A percentile compares a stretch with the other conserved stretches of the same genome.
Conservation (phyloP, 2,113 vertebrate genomes). For the Oxyruncus cristatus region DNA sequence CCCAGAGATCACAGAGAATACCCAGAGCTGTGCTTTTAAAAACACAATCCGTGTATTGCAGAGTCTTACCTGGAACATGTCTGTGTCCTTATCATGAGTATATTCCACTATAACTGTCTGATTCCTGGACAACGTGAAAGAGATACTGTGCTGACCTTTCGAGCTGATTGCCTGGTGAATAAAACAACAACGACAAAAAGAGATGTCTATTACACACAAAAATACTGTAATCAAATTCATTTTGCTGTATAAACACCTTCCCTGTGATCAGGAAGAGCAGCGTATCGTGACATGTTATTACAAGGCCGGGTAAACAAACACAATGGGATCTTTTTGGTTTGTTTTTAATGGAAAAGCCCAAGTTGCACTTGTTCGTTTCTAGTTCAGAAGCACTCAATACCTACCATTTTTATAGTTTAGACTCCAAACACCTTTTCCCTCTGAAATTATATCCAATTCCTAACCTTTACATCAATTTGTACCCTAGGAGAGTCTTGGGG, state of each 20-base stretch:
- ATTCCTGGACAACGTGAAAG: constrained; percentile 93
- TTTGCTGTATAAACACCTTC: neutral
- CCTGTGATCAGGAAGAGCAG: neutral
- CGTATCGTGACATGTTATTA: neutral
- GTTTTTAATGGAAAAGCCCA: neutral
- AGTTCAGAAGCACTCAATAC: neutral
- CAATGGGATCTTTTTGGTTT: neutral
- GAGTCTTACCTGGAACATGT: constrained; percentile 96
- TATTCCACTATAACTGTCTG: constrained; percentile 98
- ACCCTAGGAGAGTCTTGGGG: neutral
- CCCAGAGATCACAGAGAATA: neutral
- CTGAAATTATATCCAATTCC: neutral
- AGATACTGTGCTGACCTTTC: constrained; percentile 97
- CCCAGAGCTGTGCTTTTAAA: neutral
- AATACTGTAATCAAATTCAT: neutral
- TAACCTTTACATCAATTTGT: neutral
- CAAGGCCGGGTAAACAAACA: neutral
- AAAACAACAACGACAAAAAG: neutral
- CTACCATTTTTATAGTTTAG: neutral
- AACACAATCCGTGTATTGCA: neutral
- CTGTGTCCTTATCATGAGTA: constrained; percentile 93
- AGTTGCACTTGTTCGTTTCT: neutral
- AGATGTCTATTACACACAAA: neutral
- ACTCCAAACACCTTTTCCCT: neutral
- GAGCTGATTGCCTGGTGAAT: constrained; percentile 89